These are phyloP conservation scores for Carassius auratus DNA, from an alignment of 2,113 vertebrate genomes.

Conservation along the genomic window DNA sequence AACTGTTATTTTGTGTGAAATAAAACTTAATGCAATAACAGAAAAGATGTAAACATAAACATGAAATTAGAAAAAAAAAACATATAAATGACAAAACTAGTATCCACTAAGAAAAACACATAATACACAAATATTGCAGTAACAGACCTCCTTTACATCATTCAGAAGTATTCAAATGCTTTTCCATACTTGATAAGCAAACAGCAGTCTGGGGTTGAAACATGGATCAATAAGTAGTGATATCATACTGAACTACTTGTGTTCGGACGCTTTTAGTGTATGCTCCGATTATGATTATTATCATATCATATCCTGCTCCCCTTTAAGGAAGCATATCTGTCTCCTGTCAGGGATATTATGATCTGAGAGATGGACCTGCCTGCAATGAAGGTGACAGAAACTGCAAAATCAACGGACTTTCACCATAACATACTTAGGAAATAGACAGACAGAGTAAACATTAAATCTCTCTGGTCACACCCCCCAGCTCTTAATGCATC, in stretches of 20 bases:
- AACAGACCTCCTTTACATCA: background rate
- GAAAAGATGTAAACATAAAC: background rate
- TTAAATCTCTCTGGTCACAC: background rate
- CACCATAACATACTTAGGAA: background rate
- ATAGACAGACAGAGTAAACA: background rate
- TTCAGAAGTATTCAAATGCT: background rate
- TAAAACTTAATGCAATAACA: background rate
- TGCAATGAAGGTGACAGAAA: background rate
- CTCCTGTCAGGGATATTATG: background rate
- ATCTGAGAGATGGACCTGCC: background rate
- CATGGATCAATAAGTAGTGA: conserved; percentile 42
- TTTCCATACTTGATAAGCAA: background rate
- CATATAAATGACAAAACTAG: background rate
- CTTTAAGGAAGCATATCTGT: conserved; percentile 14
- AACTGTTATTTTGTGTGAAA: background rate
- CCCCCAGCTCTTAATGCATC: too few relatives aligned
- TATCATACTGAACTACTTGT: conserved; percentile 56
- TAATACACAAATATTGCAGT: background rate
- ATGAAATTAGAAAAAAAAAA: background rate
- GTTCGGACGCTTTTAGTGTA: conserved; percentile 47
- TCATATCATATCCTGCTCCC: background rate
- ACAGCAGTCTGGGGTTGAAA: conserved; percentile 27
- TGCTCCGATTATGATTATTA: background rate
- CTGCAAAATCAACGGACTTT: background rate
- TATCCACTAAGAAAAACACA: background rate